Conservation (phyloP, 2,888 invertebrate genomes). For the Camptogramma bilineatum region DNA sequence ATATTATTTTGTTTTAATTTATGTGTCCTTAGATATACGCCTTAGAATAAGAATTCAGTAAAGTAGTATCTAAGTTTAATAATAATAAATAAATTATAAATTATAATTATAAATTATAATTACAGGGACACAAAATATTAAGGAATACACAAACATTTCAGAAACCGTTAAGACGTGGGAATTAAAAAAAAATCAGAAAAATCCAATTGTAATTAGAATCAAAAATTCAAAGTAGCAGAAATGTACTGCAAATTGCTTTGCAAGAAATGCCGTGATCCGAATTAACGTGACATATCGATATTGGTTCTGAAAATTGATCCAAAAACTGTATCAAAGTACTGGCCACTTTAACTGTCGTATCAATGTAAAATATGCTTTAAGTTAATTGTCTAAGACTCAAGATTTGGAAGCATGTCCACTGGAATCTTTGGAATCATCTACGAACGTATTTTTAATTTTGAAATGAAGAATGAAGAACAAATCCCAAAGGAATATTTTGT, state of each 20-base stretch:
- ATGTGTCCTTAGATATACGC: too few relatives aligned
- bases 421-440: too few relatives aligned
- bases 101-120: too few relatives aligned
- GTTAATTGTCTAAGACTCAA: not conserved
- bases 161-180: not conserved
- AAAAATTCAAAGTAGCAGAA: slow-evolving; percentile 48
- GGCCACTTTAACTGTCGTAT: not conserved
- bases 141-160: not conserved
- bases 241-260: slow-evolving; percentile 58
- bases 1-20: too few relatives aligned
- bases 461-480: too few relatives aligned
- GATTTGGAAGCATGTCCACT: too few relatives aligned
- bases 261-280: slow-evolving; percentile 78
- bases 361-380: not conserved
- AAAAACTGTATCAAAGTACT: slow-evolving; percentile 70
- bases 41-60: too few relatives aligned
- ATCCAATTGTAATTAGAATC: slow-evolving; percentile 43
- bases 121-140: too few relatives aligned
- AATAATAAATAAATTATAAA: too few relatives aligned
- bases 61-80: too few relatives aligned
- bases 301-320: slow-evolving; percentile 68
- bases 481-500: too few relatives aligned
- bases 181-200: not conserved
- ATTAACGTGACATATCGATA: slow-evolving; percentile 78
- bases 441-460: too few relatives aligned